These are phyloP conservation scores for Onychostruthus taczanowskii DNA, from an alignment of 2,113 vertebrate species.

Conservation along the genomic window DNA sequence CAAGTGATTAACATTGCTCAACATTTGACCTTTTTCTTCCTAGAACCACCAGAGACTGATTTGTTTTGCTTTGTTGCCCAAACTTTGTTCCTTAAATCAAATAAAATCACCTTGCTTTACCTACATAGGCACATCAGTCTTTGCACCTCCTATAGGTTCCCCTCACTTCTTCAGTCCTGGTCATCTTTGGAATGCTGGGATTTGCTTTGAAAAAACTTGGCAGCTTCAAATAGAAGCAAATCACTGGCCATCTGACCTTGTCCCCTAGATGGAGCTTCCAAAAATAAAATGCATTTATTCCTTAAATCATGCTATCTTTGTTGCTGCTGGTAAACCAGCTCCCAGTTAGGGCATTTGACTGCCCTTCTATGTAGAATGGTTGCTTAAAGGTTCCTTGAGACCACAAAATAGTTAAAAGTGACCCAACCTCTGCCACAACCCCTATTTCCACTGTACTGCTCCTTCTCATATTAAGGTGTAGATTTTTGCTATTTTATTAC, in stretches of 20 bases:
- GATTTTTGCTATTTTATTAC: constrained; percentile 8
- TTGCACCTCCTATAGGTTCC: neutral
- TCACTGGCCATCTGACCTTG: neutral
- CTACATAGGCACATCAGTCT: neutral
- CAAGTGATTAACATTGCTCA: neutral
- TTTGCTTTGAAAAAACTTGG: neutral
- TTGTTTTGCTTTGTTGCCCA: neutral
- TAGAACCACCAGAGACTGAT: neutral
- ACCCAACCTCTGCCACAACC: neutral
- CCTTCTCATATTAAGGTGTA: neutral
- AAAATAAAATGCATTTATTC: neutral
- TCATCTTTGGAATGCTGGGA: neutral
- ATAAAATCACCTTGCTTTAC: neutral
- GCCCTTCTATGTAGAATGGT: neutral
- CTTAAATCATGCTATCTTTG: neutral
- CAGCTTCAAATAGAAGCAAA: neutral
- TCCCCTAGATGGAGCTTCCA: neutral
- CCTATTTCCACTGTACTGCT: neutral
- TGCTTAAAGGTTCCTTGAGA: neutral
- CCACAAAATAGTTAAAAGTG: neutral
- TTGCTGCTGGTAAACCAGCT: neutral
- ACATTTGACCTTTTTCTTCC: neutral
- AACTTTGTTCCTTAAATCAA: neutral
- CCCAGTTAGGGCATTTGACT: neutral
- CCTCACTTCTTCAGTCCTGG: neutral